Conservation (phyloP, 1,140 invertebrate genomes). For the Fragariocoptes setiger region DNA sequence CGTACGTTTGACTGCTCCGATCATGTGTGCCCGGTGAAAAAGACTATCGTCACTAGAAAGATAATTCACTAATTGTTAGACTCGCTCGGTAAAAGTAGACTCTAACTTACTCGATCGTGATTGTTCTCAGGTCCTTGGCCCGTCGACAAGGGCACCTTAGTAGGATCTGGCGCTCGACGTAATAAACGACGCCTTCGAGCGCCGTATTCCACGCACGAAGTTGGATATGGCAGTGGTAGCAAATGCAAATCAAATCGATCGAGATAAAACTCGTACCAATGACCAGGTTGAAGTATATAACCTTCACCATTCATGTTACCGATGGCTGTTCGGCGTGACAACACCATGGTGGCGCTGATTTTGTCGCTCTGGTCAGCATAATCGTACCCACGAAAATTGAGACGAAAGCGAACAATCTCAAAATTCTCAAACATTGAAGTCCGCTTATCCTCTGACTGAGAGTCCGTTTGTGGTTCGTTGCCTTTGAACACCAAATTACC, state of each 20-base stretch:
- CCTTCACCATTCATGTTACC: not conserved
- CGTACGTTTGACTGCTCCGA: too few relatives aligned
- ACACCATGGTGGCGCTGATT: not conserved
- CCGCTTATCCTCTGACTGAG: not conserved
- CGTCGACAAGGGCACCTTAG: too few relatives aligned
- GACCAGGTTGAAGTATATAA: not conserved
- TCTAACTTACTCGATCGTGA: too few relatives aligned
- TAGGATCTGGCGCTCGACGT: too few relatives aligned
- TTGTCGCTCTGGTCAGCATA: not conserved
- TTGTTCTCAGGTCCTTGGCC: too few relatives aligned
- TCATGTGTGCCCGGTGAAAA: too few relatives aligned
- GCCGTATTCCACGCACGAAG: not conserved
- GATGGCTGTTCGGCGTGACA: not conserved
- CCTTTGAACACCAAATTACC: too few relatives aligned
- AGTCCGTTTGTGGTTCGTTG: too few relatives aligned
- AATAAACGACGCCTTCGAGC: too few relatives aligned
- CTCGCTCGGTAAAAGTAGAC: too few relatives aligned
- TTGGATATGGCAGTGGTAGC: not conserved
- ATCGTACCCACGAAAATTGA: not conserved
- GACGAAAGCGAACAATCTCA: not conserved
- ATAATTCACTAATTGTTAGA: too few relatives aligned
- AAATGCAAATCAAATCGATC: not conserved
- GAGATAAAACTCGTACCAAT: not conserved
- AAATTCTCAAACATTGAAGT: not conserved
- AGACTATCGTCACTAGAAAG: too few relatives aligned